phyloP scores from a whole-genome alignment of 2,888 invertebrate species.

The Calameuta filiformis region DNA sequence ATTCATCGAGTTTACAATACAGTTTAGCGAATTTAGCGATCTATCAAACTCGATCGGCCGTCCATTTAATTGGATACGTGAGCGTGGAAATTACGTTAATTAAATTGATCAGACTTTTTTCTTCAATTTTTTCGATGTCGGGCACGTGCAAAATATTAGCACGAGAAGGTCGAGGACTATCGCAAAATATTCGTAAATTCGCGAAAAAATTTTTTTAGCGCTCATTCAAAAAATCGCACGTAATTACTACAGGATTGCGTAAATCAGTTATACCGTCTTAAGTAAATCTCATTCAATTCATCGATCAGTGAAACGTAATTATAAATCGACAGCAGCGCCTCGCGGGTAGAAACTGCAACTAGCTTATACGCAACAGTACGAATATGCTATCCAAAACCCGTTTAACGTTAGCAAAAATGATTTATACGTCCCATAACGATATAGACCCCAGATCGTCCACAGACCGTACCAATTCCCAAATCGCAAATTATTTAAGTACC shows the following conservation, averaged over 20 bases:
- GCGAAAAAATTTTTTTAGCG: background rate
- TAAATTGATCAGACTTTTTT: background rate
- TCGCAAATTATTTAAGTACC: background rate
- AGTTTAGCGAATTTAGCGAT: background rate
- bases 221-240: background rate
- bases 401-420: background rate
- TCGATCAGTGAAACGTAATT: no score
- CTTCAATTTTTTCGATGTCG: background rate
- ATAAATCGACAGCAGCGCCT: background rate
- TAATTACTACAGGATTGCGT: background rate
- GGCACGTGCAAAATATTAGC: background rate
- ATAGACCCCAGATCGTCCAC: background rate
- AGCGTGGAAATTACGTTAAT: background rate
- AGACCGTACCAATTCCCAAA: background rate
- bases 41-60: background rate
- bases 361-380: background rate
- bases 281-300: background rate
- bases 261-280: conserved; percentile 4
- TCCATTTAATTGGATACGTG: background rate
- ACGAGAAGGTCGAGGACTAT: background rate
- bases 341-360: background rate
- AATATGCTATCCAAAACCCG: background rate
- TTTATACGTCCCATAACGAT: background rate
- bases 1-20: background rate
- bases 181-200: background rate